Evolutionary conservation across 2,113 vertebrate genomes (phyloP), one percentile per base, ranked within the genome.

Genomic region (Leucopternis melanops): DNA sequence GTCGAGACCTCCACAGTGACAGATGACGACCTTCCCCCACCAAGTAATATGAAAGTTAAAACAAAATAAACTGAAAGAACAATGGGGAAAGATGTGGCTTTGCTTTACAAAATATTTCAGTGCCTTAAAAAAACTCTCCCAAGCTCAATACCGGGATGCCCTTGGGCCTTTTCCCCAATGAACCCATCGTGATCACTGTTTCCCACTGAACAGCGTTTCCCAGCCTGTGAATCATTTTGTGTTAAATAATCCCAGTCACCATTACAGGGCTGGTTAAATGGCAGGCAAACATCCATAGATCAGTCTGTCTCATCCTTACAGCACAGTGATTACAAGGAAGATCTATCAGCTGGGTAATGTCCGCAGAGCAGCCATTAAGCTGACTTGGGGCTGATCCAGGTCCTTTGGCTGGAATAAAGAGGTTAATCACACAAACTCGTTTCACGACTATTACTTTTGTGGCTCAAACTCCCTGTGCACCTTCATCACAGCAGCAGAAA

Each of bases 351-450:
- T 70, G 75, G 67, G 80, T 52, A 81, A 88, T 83, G 83, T 11
- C 72, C 86, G 8, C 93, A 83, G 80, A 63, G 55, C 79, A 81
- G 75, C 82, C 54, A 7, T 94, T 88, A 86, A 92, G 73, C 55
- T 91, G 82, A n/a, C 86, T 94, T 77, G 63, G 73, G 75, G 58
- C 88, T 61, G 66, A 66, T 86, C 67, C 75, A 83, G 82, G 47
- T 84, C 61, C 88, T 86, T 49, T 73, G 90, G 54, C 77, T 96
- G 88, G 38, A 92, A 67, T 92, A 92, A 91, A 2, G 13, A 94
- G 69, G 95, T 96, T 92, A 81, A 94, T 96, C 94, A 88, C 88
- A 86, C 65, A 40, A 73, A 52, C 61, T 84, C 61, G 1, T 90
- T 93, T 78, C 62, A 18, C 2, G 4, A 26, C 58, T 16, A 69